Percentiles rank a stretch among this genome's conserved stretches.
These are phyloP conservation scores for Prunella strophiata DNA, from an alignment of 2,797 vertebrate species.

Conservation along the genomic window DNA sequence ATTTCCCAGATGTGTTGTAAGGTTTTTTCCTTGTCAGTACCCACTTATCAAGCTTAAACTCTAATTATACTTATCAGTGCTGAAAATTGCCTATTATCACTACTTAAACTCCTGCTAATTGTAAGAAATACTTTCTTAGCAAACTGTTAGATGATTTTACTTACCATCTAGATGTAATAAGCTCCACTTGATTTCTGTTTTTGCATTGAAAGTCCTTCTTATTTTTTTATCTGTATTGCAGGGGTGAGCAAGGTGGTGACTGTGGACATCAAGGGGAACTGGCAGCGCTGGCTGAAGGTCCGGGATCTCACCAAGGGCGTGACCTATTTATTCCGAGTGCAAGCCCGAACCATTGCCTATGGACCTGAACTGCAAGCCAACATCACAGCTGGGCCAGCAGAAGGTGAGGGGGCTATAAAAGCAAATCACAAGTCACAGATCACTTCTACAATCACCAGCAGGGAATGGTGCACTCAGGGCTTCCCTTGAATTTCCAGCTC, in stretches of 20 bases:
- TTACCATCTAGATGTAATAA: slow-evolving; percentile 9
- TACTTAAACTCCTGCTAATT: slow-evolving; percentile 64
- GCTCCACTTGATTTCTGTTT: neutral
- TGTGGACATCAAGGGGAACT: slow-evolving; percentile 91
- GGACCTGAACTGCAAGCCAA: slow-evolving; percentile 88
- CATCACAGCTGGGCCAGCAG: slow-evolving; percentile 88
- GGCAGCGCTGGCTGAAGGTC: slow-evolving; percentile 94
- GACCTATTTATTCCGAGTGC: slow-evolving; percentile 90
- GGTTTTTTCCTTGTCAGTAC: slow-evolving; percentile 55
- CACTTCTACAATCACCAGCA: neutral
- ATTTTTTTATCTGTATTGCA: slow-evolving; percentile 35
- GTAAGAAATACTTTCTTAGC: slow-evolving; percentile 65
- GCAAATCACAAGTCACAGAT: neutral
- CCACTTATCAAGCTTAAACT: slow-evolving; percentile 71
- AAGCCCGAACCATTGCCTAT: slow-evolving; percentile 89
- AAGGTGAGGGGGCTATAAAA: slow-evolving; percentile 78
- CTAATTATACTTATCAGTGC: slow-evolving; percentile 75
- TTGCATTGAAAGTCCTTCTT: neutral
- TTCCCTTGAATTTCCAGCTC: neutral
- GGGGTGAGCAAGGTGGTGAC: slow-evolving; percentile 96
- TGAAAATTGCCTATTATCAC: slow-evolving; percentile 72
- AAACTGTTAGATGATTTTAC: slow-evolving; percentile 41
- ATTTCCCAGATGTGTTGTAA: slow-evolving; percentile 64
- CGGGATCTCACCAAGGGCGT: slow-evolving; percentile 89
- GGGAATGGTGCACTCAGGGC: neutral